Conservation (phyloP, 2,797 vertebrate genomes). For the Rhinella marina region DNA sequence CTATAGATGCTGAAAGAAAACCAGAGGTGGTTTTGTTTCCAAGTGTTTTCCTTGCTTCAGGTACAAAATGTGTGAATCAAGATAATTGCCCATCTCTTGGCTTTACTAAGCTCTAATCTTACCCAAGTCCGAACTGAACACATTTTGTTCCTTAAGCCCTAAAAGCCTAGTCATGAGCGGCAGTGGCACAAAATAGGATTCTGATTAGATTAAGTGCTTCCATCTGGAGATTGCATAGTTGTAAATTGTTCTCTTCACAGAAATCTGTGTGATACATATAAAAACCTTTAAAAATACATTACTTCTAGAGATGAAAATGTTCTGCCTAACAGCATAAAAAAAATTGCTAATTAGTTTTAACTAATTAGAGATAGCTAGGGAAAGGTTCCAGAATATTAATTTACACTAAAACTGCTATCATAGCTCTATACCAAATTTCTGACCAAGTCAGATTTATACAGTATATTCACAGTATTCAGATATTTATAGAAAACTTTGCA, state of each 20-base stretch:
- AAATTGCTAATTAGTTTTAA: conserved; percentile 50
- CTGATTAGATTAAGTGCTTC: conserved; percentile 63
- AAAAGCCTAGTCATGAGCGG: conserved; percentile 60
- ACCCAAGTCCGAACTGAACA: conserved; percentile 57
- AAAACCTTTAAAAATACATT: conserved; percentile 50
- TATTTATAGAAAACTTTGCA: neutral
- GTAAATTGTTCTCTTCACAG: conserved; percentile 60
- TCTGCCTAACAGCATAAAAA: conserved; percentile 32
- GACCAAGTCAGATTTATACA: neutral
- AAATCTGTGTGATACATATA: conserved; percentile 53
- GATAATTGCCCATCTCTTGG: conserved; percentile 57
- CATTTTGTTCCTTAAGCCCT: conserved; percentile 61
- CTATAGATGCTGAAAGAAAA: conserved; percentile 25
- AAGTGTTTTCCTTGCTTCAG: conserved; percentile 56
- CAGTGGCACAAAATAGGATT: conserved; percentile 61
- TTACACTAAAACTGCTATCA: conserved; percentile 20
- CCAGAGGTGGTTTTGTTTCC: conserved; percentile 49
- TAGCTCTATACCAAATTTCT: neutral
- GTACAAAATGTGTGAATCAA: conserved; percentile 60
- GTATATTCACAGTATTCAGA: neutral
- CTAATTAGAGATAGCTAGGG: conserved; percentile 43
- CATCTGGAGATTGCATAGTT: conserved; percentile 62
- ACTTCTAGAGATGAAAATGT: conserved; percentile 21
- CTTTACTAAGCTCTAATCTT: conserved; percentile 57
- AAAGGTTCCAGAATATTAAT: conserved; percentile 35